Conservation (phyloP, 64 coral and sea anemone genomes). For the Stichodactyla mertensii region DNA sequence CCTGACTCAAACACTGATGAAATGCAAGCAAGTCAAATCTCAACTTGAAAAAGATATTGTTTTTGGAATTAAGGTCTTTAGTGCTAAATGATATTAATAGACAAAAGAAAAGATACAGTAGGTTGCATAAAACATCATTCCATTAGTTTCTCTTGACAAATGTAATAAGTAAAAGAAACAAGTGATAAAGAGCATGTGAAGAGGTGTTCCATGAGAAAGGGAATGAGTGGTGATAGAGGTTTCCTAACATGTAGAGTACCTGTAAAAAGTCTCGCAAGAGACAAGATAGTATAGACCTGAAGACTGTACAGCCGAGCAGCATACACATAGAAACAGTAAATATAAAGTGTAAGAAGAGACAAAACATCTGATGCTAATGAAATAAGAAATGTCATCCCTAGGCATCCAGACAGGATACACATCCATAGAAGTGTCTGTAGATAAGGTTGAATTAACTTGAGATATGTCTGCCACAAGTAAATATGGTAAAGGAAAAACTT, state of each 20-base stretch:
- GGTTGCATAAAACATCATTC: too few relatives aligned
- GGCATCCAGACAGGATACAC: conserved; percentile 68
- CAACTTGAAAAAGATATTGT: too few relatives aligned
- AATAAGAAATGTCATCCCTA: conserved; percentile 82
- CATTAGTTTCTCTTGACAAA: too few relatives aligned
- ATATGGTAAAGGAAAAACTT: conserved; percentile 93
- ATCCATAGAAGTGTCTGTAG: conserved; percentile 61
- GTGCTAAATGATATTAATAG: too few relatives aligned
- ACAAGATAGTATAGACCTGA: conserved; percentile 66
- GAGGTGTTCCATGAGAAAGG: too few relatives aligned
- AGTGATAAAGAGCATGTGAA: too few relatives aligned
- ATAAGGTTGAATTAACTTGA: conserved; percentile 71
- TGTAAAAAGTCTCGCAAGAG: conserved; percentile 87
- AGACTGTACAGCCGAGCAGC: conserved; percentile 84
- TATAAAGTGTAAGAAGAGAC: conserved; percentile 84
- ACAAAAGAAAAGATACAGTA: too few relatives aligned
- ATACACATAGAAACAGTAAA: conserved; percentile 99
- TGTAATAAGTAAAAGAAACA: too few relatives aligned
- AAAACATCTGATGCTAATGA: conserved; percentile 71
- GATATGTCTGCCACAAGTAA: conserved; percentile 84
- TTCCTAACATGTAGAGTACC: conserved; percentile 30
- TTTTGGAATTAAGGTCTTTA: too few relatives aligned
- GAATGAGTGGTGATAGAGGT: too few relatives aligned
- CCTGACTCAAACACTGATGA: too few relatives aligned
- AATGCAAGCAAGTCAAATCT: too few relatives aligned